These are phyloP conservation scores for Oxycera nigricornis DNA, from an alignment of 2,888 invertebrate species.

Conservation along the genomic window DNA sequence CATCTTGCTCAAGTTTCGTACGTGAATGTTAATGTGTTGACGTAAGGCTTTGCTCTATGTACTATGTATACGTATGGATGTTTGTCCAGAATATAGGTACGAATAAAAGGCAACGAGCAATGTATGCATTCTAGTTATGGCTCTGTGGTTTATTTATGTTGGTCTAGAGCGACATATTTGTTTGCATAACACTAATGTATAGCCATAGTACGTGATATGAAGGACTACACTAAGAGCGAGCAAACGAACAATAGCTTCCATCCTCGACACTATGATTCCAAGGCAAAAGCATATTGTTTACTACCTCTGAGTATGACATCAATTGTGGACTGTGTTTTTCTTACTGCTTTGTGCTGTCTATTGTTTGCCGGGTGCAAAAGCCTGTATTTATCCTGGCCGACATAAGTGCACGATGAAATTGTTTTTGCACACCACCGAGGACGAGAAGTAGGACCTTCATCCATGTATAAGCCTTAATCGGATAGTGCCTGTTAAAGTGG, in stretches of 20 bases:
- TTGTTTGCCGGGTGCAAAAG: slow-evolving; percentile 2
- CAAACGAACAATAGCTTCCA: slow-evolving; percentile 12
- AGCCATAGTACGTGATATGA: slow-evolving; percentile 14
- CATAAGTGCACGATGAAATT: slow-evolving; percentile 5
- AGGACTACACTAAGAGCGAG: slow-evolving; percentile 13
- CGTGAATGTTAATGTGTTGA: background rate
- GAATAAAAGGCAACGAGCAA: background rate
- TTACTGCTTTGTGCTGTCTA: background rate
- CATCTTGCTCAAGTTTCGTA: background rate
- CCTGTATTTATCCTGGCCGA: slow-evolving; percentile 4
- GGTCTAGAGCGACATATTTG: slow-evolving; percentile 21
- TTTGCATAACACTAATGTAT: slow-evolving; percentile 30
- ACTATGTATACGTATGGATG: background rate
- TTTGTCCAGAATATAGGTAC: background rate
- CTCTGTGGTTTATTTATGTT: slow-evolving; percentile 27
- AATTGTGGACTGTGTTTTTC: slow-evolving; percentile 29
- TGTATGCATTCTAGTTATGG: slow-evolving; percentile 6
- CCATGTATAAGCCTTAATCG: no score
- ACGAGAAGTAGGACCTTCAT: background rate
- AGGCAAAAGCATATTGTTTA: slow-evolving; percentile 30
- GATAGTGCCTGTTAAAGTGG: no score
- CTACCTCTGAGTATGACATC: slow-evolving; percentile 30
- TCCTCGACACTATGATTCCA: background rate
- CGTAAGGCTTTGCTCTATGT: background rate
- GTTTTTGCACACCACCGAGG: background rate